Conservation (phyloP, 2,113 vertebrate species). For the Orycteropus afer region DNA sequence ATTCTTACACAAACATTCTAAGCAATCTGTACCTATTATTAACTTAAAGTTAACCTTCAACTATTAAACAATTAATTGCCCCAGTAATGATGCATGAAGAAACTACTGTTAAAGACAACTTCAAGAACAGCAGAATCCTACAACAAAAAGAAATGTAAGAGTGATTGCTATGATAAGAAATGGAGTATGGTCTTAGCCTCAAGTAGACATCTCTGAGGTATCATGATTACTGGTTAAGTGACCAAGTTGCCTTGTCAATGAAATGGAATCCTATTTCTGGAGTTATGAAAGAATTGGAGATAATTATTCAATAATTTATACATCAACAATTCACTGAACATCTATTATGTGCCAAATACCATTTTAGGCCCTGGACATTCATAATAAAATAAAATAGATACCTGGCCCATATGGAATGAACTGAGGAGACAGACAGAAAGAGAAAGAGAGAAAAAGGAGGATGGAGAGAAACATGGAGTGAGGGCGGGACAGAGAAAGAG, state of each 20-base stretch:
- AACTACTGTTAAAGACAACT: constrained; percentile 6
- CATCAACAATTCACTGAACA: background rate
- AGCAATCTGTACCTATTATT: constrained; percentile 20
- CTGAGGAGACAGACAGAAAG: background rate
- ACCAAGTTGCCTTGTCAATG: background rate
- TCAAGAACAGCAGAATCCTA: background rate
- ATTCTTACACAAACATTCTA: background rate
- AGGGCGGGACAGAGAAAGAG: no score
- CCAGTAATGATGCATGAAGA: background rate
- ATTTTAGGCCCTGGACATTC: background rate
- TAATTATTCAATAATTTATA: background rate
- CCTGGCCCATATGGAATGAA: background rate
- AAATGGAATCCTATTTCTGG: background rate
- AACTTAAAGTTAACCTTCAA: constrained; percentile 8
- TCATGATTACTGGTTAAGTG: background rate
- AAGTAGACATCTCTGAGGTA: background rate
- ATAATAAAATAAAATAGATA: background rate
- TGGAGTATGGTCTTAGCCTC: background rate
- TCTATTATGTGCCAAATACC: background rate
- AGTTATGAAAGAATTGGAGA: background rate
- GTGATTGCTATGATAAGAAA: background rate
- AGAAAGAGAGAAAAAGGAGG: background rate
- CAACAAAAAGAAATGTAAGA: background rate
- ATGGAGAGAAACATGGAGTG: no score
- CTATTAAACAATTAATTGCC: constrained; percentile 39